Conservation (phyloP, 2,888 invertebrate species). For the Ceramica pisi region DNA sequence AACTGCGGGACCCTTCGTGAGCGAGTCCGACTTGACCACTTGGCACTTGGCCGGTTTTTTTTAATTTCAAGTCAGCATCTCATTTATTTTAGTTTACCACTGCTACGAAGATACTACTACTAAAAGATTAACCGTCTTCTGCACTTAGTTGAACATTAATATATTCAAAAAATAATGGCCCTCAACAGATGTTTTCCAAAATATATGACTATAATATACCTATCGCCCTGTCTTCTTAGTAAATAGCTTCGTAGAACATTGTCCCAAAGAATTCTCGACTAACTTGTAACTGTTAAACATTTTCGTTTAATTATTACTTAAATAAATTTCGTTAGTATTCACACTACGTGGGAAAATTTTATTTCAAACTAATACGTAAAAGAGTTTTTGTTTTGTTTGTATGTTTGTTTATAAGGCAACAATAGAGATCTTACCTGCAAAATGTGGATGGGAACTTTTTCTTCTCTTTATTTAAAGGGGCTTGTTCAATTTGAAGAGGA, state of each 20-base stretch:
- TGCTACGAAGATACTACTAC: conserved; percentile 8
- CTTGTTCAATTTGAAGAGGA: too few species aligned
- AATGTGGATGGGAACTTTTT: too few species aligned
- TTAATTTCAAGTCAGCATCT: too few species aligned
- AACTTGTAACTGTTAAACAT: conserved; percentile 48
- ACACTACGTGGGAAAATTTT: conserved; percentile 73
- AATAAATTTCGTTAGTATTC: conserved; percentile 68
- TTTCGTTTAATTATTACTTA: conserved; percentile 74
- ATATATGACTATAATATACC: conserved; percentile 26
- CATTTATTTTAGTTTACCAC: conserved; percentile 25
- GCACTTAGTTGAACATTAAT: conserved; percentile 17
- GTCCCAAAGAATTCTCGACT: conserved; percentile 39
- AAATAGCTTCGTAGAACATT: conserved; percentile 18
- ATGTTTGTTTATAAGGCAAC: not conserved
- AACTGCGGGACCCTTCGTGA: too few species aligned
- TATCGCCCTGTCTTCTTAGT: conserved; percentile 21
- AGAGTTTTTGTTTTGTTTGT: not conserved
- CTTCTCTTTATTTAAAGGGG: too few species aligned
- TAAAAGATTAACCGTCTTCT: not conserved
- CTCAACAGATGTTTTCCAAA: conserved; percentile 15
- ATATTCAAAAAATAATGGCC: conserved; percentile 21
- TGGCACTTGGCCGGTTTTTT: too few species aligned
- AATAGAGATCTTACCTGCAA: too few species aligned
- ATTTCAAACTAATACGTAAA: not conserved
- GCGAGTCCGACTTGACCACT: too few species aligned